A percentile compares a stretch with the other conserved stretches of the same genome.
Conservation (phyloP, 2,888 invertebrate species). For the Noctua fimbriata region DNA sequence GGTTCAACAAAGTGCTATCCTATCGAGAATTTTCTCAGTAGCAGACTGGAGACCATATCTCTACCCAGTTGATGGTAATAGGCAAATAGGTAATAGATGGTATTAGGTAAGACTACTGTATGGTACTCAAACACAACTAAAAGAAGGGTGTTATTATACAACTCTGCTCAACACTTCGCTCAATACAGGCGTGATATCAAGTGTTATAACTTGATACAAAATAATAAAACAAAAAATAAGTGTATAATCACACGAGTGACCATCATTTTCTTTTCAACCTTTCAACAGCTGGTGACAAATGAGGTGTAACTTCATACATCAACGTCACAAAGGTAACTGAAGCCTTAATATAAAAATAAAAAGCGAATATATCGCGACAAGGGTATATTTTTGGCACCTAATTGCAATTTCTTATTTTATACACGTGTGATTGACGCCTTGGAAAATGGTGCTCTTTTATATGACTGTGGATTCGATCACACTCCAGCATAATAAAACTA, state of each 20-base stretch:
- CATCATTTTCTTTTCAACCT: conserved; percentile 52
- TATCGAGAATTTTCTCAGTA: not conserved
- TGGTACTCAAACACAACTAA: not conserved
- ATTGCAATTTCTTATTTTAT: conserved; percentile 40
- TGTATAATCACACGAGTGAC: conserved; percentile 39
- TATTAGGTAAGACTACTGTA: not conserved
- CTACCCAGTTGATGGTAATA: not conserved
- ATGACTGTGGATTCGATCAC: not conserved
- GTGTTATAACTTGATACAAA: not conserved
- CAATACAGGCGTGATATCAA: not conserved
- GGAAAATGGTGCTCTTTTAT: conserved; percentile 10
- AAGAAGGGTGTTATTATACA: not conserved
- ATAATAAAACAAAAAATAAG: conserved; percentile 19
- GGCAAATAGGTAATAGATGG: too few species aligned
- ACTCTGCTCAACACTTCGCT: not conserved
- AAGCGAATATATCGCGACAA: conserved; percentile 29
- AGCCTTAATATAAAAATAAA: conserved; percentile 41
- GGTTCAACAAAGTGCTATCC: not conserved
- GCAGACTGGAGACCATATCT: not conserved
- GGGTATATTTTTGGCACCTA: conserved; percentile 29
- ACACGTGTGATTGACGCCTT: conserved; percentile 20
- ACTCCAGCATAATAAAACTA: not conserved
- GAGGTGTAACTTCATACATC: conserved; percentile 57
- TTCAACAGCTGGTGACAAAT: conserved; percentile 60
- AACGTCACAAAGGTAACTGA: conserved; percentile 57